These are phyloP conservation scores for Thymelicus sylvestris DNA, from an alignment of 2,888 invertebrate species.

Conservation along the genomic window DNA sequence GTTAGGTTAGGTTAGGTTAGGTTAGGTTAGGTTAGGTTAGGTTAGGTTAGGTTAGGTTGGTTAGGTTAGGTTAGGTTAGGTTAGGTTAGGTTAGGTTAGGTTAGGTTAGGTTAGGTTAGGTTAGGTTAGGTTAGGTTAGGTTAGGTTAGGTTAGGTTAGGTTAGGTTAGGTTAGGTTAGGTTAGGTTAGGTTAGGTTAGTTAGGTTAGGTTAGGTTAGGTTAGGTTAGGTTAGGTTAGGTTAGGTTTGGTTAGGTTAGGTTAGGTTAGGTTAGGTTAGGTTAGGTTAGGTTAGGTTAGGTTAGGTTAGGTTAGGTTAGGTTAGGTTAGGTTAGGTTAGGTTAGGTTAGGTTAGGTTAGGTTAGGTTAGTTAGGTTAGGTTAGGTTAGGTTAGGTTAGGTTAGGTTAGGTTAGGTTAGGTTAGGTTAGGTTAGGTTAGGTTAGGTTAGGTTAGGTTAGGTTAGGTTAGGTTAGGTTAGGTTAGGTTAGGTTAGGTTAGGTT, in stretches of 20 bases:
- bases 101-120: slow-evolving; percentile 13
- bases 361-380: slow-evolving; percentile 7
- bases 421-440: slow-evolving; percentile 7
- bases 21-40: no score
- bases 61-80: slow-evolving; percentile 13
- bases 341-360: slow-evolving; percentile 13
- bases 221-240: slow-evolving; percentile 13
- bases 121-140: slow-evolving; percentile 13
- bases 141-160: slow-evolving; percentile 13
- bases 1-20: no score
- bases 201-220: slow-evolving; percentile 13
- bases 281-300: slow-evolving; percentile 13
- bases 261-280: slow-evolving; percentile 13
- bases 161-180: slow-evolving; percentile 13
- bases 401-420: slow-evolving; percentile 12
- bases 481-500: slow-evolving; percentile 7
- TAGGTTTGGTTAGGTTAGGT: slow-evolving; percentile 12
- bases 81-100: slow-evolving; percentile 13
- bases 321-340: slow-evolving; percentile 13
- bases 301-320: slow-evolving; percentile 11
- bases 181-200: slow-evolving; percentile 13
- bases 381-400: slow-evolving; percentile 7
- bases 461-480: slow-evolving; percentile 7
- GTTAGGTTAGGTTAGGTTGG: neutral
- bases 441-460: slow-evolving; percentile 7